A percentile compares a stretch with the other conserved stretches of the same genome.
These are phyloP conservation scores for Odontomachus brunneus DNA, from an alignment of 1,140 invertebrate genomes.

Conservation along the genomic window DNA sequence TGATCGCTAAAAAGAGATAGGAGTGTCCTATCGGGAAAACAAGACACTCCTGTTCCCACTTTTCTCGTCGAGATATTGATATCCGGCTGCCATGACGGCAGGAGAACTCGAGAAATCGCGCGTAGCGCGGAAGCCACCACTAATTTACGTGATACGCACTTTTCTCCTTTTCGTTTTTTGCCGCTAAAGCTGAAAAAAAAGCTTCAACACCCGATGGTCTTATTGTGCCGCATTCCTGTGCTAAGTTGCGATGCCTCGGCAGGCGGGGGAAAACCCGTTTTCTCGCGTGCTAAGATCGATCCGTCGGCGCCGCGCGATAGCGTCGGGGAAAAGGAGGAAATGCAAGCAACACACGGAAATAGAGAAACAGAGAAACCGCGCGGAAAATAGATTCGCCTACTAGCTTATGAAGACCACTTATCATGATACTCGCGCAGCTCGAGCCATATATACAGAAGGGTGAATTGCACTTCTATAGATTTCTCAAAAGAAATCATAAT, in stretches of 20 bases:
- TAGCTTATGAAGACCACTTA: background rate
- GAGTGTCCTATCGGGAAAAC: background rate
- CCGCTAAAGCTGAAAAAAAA: background rate
- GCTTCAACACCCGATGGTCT: slow-evolving; percentile 4
- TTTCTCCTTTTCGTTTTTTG: background rate
- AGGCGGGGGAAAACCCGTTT: slow-evolving; percentile 64
- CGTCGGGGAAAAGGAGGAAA: slow-evolving; percentile 63
- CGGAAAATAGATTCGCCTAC: slow-evolving; percentile 37
- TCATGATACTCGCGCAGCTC: slow-evolving; percentile 1
- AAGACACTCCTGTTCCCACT: background rate
- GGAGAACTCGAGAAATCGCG: slow-evolving; percentile 18
- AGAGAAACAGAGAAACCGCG: slow-evolving; percentile 52
- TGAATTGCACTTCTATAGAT: background rate
- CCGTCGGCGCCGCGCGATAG: slow-evolving; percentile 34
- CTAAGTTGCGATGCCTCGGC: slow-evolving; percentile 7
- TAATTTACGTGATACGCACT: slow-evolving; percentile 8
- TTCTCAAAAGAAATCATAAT: background rate
- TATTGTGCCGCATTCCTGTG: slow-evolving; percentile 43
- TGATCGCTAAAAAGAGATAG: slow-evolving; percentile 30
- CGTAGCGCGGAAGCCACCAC: slow-evolving; percentile 2
- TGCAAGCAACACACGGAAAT: slow-evolving; percentile 59
- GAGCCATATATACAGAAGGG: background rate
- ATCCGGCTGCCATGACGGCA: background rate
- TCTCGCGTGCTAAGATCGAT: slow-evolving; percentile 52
- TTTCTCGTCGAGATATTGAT: slow-evolving; percentile 2